Evolutionary conservation across 2,797 vertebrate species (phyloP).

Genomic region (Siniperca undulata): DNA sequence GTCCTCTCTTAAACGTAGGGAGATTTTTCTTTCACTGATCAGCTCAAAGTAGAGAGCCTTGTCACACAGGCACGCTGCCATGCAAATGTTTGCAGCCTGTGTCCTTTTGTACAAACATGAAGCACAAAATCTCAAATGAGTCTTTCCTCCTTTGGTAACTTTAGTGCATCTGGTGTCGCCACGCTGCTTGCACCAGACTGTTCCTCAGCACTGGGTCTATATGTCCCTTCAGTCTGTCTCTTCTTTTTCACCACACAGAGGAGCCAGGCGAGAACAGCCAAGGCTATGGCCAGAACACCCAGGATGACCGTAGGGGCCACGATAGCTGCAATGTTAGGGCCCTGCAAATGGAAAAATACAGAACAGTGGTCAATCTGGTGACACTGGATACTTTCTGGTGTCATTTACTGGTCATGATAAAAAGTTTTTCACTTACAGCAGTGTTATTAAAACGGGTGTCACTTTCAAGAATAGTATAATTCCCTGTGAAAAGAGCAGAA

Average conservation of each 20-base stretch:
- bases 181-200: constrained; percentile 86
- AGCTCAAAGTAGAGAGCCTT: not conserved
- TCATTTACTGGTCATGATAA: constrained; percentile 5
- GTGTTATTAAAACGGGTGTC: not conserved
- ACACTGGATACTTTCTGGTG: not conserved
- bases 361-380: not conserved
- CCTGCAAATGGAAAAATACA: constrained; percentile 58
- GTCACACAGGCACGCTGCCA: not conserved
- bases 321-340: constrained; percentile 82
- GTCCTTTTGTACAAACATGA: not conserved
- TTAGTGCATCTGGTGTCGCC: constrained; percentile 85
- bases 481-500: constrained; percentile 67
- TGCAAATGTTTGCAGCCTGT: not conserved
- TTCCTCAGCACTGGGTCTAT: constrained; percentile 91
- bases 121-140: constrained; percentile 86
- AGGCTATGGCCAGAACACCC: constrained; percentile 79
- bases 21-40: constrained; percentile 14
- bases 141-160: constrained; percentile 93
- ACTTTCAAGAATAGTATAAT: not conserved
- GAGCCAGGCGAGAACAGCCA: constrained; percentile 79
- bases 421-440: constrained; percentile 59
- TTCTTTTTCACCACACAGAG: constrained; percentile 90
- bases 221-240: constrained; percentile 94
- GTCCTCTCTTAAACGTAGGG: constrained; percentile 17
- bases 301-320: constrained; percentile 88